Conservation (phyloP, 2,113 vertebrate genomes). For the Sorex fumeus region DNA sequence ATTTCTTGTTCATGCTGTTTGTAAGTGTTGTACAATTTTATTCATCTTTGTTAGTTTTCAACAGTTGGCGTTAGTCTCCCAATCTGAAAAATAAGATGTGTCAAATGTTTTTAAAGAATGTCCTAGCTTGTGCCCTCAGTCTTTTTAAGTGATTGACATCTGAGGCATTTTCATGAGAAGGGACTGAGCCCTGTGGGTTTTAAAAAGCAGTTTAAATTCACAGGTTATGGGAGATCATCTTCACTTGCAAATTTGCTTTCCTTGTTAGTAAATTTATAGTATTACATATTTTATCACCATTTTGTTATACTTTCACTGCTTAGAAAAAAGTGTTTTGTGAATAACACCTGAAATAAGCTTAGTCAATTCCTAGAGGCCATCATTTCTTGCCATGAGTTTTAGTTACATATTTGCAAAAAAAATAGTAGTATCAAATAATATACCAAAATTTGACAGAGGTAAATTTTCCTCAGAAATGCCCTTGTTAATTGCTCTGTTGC, state of each 20-base stretch:
- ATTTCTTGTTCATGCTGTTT: neutral
- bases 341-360: neutral
- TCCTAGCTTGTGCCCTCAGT: neutral
- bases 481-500: neutral
- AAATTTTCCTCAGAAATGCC: neutral
- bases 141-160: neutral
- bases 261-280: slow-evolving; percentile 17
- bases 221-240: neutral
- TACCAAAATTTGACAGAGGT: neutral
- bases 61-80: neutral
- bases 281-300: neutral
- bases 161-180: slow-evolving; percentile 2
- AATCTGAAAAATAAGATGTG: neutral
- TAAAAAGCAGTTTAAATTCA: neutral
- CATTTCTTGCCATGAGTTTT: neutral
- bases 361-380: neutral
- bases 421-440: neutral
- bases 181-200: neutral
- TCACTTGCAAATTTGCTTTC: neutral
- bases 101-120: neutral
- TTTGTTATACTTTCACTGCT: neutral
- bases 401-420: slow-evolving; percentile 12
- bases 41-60: slow-evolving; percentile 37
- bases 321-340: slow-evolving; percentile 18
- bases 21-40: neutral